Evolutionary conservation across 53 echinoderm and acorn worm species (phyloP).

Genomic region (Arbacia lixula): DNA sequence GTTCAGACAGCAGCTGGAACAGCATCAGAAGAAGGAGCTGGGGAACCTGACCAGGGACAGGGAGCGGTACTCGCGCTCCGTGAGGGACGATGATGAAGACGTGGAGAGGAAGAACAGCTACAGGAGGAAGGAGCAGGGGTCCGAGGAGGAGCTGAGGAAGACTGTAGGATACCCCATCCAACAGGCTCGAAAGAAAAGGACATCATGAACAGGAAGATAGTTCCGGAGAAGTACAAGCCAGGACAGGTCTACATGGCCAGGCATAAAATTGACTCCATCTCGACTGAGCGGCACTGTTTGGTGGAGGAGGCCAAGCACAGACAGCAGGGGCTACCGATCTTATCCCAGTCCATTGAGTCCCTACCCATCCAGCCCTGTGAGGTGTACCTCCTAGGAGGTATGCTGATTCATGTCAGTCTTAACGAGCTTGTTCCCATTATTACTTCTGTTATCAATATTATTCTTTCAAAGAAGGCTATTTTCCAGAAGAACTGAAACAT

Average conservation of each 20-base stretch:
- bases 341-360: not conserved
- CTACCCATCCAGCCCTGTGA: conserved; percentile 40
- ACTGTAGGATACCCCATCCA: not conserved
- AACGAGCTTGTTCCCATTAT: no score
- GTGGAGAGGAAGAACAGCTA: conserved; percentile 30
- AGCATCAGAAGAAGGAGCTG: conserved; percentile 69
- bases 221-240: conserved; percentile 77
- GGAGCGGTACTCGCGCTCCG: conserved; percentile 41
- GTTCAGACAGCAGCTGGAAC: conserved; percentile 60
- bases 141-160: conserved; percentile 33
- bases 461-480: no score
- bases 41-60: conserved; percentile 41
- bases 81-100: conserved; percentile 49
- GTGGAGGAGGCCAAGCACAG: conserved; percentile 92
- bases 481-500: no score
- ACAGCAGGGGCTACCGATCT: conserved; percentile 36
- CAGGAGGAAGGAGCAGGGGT: conserved; percentile 27
- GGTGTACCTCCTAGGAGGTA: no score
- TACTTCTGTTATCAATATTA: no score
- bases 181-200: conserved; percentile 24
- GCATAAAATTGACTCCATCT: conserved; percentile 72
- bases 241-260: conserved; percentile 80
- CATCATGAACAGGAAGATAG: conserved; percentile 61
- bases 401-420: no score
- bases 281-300: conserved; percentile 81